Base-by-base conservation (phyloP, 2,888 invertebrate species). In the Heliconius ethilla region DNA sequence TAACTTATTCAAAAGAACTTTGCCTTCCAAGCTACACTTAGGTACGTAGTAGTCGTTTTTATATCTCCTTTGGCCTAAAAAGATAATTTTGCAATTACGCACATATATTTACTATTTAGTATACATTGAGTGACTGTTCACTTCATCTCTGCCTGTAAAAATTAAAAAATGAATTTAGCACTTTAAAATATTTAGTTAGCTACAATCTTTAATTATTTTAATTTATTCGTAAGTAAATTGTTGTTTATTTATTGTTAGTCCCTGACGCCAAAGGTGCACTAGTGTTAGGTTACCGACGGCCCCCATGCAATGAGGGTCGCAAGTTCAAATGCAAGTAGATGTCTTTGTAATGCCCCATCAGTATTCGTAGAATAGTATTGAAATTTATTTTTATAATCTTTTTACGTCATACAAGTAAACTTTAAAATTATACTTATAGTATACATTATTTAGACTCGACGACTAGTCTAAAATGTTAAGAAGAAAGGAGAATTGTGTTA, bases 191-290 rank as follows among this genome's bases (percentile, higher is more conserved):
- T 22, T 33, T 66, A 22, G 33, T 66, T 2, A 33, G 18, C 22
- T 67, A 67, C 51, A 55, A n/a, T 33, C 11, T 55, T 33, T 72
- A n/a, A 33, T 55, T 59, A 55, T 76, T 82, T 80, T 79, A 75
- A 76, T 69, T 67, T 75, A 66, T 75, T 72, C 66, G 15, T 76
- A 81, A 75, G 77, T 25, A 78, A 77, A 78, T 80, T 79, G 75
- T 81, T 73, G 63, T 59, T 82, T 78, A 81, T 82, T 83, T 82
- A 82, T 83, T 83, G 78, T 81, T 82, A 80, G 75, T 81, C 76
- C 27, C 79, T 75, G 81, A 83, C 86, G 83, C 88, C 88, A 87
- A 88, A 86, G 87, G 87, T 86, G 86, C 83, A 80, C 82, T 79
- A 81, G 79, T 75, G 59, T 63, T 81, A 80, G 83, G 79, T 81